Base-by-base conservation (phyloP, 2,113 vertebrate genomes). In the Clinocottus analis region DNA sequence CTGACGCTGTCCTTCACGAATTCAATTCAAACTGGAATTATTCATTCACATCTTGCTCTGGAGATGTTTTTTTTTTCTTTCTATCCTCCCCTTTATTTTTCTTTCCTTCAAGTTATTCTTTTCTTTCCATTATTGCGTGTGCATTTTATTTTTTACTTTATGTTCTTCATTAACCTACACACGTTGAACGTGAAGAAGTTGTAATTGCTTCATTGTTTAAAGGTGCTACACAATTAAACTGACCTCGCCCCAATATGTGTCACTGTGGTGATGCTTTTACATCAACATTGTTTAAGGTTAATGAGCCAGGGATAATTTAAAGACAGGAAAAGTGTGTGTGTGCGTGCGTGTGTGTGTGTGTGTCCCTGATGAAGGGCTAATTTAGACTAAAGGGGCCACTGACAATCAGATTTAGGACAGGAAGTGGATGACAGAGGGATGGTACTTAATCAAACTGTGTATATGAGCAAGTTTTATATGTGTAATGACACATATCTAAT, bases 351-450 rank as follows among this genome's bases (percentile, higher is more conserved):
- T n/a, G n/a, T n/a, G n/a, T n/a, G n/a, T 51, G 55, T 69, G 35
- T 74, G 76, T 87, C 84, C 75, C 87, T 80, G 41, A 71, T 85
- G 88, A 62, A 72, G 61, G 39, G 62, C 85, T 93, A 91, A 93
- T 93, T 93, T 85, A 60, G 76, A 80, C 55, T 86, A 89, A 93
- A 93, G 87, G 82, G 91, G 86, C 75, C 90, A 88, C 25, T 66
- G 75, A 13, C 86, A 80, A 72, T 88, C 82, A 64, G 51, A 93
- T 88, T 89, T 93, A 91, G 93, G 75, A 72, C 91, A 88, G 77
- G 75, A 92, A 89, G 66, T 92, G 60, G 17, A 82, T 79, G 72
- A 85, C 25, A 59, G 29, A 84, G 53, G 41, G 59, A 27, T 62
- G 62, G 16, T 63, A 39, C 47, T 49, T 60, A 33, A 72, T 62